Evolutionary conservation across 2,888 invertebrate species (phyloP).

Genomic region (Metopia argyrocephala): DNA sequence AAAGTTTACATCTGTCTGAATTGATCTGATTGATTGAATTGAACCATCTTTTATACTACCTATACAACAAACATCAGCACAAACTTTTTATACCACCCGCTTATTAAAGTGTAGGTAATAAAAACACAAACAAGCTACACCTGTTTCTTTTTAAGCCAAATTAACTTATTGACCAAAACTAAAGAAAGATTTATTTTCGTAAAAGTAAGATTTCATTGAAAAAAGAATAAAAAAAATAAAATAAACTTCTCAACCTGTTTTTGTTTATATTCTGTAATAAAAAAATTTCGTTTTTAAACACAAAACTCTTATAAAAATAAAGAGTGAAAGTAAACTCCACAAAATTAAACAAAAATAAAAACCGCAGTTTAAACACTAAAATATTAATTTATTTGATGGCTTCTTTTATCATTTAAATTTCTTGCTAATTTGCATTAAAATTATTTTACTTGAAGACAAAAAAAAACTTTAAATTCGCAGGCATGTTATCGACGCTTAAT

Average conservation of each 20-base stretch:
- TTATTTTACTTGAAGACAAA: neutral
- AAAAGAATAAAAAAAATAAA: constrained; percentile 3
- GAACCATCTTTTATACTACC: too few species aligned
- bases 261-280: neutral
- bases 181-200: constrained; percentile 20
- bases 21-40: too few species aligned
- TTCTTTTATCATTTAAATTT: neutral
- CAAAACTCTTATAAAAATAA: neutral
- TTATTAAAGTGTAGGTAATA: neutral
- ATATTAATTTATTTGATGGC: neutral
- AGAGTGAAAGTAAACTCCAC: constrained; percentile 39
- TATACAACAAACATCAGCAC: neutral
- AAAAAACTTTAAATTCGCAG: neutral
- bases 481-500: neutral
- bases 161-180: neutral
- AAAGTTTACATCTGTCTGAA: too few species aligned
- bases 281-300: neutral
- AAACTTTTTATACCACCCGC: too few species aligned
- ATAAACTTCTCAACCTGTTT: constrained; percentile 19
- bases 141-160: constrained; percentile 58
- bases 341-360: neutral
- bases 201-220: neutral
- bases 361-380: neutral
- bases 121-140: constrained; percentile 57
- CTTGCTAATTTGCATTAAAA: neutral